Conservation (phyloP, 1,140 invertebrate genomes). For the Caenorhabditis tropicalis region DNA sequence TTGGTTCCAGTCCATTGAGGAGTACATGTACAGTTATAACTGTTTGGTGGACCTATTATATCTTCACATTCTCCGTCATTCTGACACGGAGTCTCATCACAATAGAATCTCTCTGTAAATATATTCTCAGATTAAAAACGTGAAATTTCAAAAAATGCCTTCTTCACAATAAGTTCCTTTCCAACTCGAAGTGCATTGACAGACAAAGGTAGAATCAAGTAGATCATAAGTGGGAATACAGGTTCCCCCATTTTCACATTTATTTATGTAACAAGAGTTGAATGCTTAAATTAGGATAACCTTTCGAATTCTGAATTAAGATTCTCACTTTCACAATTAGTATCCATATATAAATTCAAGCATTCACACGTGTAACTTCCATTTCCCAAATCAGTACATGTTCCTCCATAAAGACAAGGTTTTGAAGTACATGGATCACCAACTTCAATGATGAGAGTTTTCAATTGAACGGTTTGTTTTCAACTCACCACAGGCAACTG, state of each 20-base stretch:
- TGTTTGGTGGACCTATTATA: constrained; percentile 12
- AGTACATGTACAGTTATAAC: constrained; percentile 24
- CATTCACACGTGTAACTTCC: background rate
- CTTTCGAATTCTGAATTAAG: background rate
- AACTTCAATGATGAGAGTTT: background rate
- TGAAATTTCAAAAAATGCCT: background rate
- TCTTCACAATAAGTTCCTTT: constrained; percentile 25
- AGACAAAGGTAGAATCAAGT: background rate
- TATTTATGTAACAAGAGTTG: constrained; percentile 10
- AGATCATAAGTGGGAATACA: constrained; percentile 1
- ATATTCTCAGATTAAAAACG: no score
- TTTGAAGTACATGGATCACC: background rate
- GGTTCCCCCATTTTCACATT: constrained; percentile 26
- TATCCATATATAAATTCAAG: background rate
- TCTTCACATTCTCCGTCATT: constrained; percentile 31
- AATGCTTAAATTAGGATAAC: background rate
- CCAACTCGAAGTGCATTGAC: background rate
- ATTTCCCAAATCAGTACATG: constrained; percentile 1
- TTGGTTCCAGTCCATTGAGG: constrained; percentile 6
- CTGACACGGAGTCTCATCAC: constrained; percentile 8
- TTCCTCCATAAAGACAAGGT: constrained; percentile 18
- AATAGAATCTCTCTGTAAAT: constrained; percentile 3
- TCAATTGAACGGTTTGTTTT: background rate
- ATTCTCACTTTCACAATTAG: constrained; percentile 3
- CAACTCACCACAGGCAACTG: background rate